phyloP scores from a whole-genome alignment of 2,113 vertebrate species.

The Crotalus horridus region DNA sequence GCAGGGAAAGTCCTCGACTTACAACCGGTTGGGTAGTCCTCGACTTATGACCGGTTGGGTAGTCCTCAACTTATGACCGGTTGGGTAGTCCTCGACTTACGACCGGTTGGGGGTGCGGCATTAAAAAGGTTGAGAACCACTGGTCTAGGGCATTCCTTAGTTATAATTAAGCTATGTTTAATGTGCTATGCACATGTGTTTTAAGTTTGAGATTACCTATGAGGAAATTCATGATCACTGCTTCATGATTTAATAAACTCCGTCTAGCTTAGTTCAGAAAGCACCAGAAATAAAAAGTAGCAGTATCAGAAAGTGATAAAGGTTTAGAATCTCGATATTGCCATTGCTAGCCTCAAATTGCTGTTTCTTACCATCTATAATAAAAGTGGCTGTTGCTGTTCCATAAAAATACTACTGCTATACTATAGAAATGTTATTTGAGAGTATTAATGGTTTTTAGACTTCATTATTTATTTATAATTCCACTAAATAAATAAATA shows the following conservation, averaged over 20 bases:
- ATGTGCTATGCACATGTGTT: not conserved
- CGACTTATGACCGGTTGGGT: no score
- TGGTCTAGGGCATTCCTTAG: not conserved
- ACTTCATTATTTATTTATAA: not conserved
- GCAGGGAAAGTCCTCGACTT: no score
- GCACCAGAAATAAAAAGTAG: not conserved
- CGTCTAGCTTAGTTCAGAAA: not conserved
- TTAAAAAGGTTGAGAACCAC: no score
- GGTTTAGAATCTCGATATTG: not conserved
- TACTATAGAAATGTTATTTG: not conserved
- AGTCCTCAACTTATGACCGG: no score
- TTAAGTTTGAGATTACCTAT: not conserved
- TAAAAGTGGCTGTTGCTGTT: not conserved
- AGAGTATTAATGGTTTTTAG: constrained; percentile 3
- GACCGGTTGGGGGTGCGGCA: no score
- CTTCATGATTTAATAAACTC: not conserved
- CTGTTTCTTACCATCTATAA: not conserved
- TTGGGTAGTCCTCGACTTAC: no score
- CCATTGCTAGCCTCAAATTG: not conserved
- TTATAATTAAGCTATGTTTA: not conserved
- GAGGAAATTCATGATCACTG: not conserved
- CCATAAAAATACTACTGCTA: not conserved
- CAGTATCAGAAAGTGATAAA: not conserved
- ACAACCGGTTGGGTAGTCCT: no score
- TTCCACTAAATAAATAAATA: not conserved